Percentiles rank a stretch among this genome's conserved stretches.
Conservation (phyloP, 1,140 invertebrate genomes). For the Leguminivora glycinivorella region DNA sequence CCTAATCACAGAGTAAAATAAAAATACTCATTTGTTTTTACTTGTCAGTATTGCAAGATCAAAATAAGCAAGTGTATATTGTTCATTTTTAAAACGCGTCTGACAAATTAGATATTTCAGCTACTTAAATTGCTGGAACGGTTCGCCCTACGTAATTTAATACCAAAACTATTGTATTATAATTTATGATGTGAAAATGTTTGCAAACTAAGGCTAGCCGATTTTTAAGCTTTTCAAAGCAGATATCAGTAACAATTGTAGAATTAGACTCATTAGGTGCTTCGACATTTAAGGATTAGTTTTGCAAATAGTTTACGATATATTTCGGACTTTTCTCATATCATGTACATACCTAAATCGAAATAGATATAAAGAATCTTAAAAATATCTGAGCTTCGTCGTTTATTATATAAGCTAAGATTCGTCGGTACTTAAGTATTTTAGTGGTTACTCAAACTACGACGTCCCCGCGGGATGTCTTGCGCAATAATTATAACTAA, state of each 20-base stretch:
- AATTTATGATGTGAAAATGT: background rate
- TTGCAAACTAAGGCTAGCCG: slow-evolving; percentile 31
- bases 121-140: background rate
- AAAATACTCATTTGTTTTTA: no score
- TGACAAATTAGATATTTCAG: background rate
- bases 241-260: slow-evolving; percentile 34
- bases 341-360: slow-evolving; percentile 73
- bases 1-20: background rate
- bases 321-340: slow-evolving; percentile 68
- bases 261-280: slow-evolving; percentile 57
- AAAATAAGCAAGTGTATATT: no score
- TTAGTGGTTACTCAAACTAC: slow-evolving; percentile 61
- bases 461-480: slow-evolving; percentile 60
- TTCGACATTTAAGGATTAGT: slow-evolving; percentile 55
- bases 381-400: slow-evolving; percentile 77
- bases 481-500: slow-evolving; percentile 77
- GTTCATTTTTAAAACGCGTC: no score
- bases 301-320: slow-evolving; percentile 58
- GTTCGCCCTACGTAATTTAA: background rate
- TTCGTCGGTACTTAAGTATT: slow-evolving; percentile 69
- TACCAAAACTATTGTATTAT: background rate
- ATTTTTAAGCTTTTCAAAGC: slow-evolving; percentile 35
- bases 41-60: no score
- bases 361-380: slow-evolving; percentile 61
- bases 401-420: slow-evolving; percentile 71